Conservation (phyloP, 2,797 vertebrate genomes). For the Chloroceryle amazona region DNA sequence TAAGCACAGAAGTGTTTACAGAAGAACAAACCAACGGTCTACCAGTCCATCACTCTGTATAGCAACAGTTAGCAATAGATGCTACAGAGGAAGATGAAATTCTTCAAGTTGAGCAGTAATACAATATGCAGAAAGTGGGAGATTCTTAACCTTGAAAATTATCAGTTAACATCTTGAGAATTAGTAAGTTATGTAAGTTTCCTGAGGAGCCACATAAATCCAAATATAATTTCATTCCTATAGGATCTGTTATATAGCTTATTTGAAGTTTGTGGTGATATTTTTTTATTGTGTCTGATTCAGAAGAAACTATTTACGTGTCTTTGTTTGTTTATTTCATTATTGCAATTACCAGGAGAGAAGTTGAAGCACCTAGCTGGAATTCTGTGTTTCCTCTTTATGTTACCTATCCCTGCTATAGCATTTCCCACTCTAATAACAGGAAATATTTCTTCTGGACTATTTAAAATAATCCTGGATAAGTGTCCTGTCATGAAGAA, state of each 20-base stretch:
- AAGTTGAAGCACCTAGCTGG: background rate
- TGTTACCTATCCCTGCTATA: background rate
- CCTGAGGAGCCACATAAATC: background rate
- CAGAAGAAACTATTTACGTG: background rate
- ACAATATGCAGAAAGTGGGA: background rate
- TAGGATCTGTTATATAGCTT: background rate
- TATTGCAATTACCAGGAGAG: background rate
- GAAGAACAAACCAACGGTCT: background rate
- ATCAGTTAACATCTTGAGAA: background rate
- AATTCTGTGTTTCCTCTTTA: background rate
- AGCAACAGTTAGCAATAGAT: background rate
- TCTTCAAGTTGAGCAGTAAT: background rate
- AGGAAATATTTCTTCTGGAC: background rate
- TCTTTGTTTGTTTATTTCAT: background rate
- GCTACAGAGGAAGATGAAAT: background rate
- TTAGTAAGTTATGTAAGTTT: background rate
- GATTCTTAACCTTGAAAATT: background rate
- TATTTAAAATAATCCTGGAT: background rate
- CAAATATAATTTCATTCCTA: background rate
- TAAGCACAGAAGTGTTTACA: background rate
- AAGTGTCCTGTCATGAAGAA: background rate
- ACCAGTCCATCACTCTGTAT: background rate
- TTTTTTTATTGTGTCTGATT: background rate
- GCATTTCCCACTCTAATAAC: background rate
- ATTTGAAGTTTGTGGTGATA: background rate